phyloP scores from a whole-genome alignment of 2,797 vertebrate species.

The Brachymystax lenok region DNA sequence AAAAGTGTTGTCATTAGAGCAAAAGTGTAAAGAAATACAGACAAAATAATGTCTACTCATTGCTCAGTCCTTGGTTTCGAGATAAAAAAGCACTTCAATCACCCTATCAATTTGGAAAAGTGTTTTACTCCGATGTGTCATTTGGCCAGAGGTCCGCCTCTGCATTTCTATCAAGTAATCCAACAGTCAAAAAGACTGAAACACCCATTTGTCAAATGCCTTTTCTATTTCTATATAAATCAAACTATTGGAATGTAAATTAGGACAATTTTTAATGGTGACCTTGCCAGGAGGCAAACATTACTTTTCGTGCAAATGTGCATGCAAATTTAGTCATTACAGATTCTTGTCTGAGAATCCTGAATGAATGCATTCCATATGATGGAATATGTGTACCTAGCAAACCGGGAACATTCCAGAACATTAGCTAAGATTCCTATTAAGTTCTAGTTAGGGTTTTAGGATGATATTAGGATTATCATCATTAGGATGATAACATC shows the following conservation, averaged over 20 bases:
- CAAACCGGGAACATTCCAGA: not conserved
- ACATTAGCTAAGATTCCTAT: too few species aligned
- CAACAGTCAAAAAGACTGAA: constrained; percentile 28
- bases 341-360: not conserved
- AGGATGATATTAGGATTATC: too few species aligned
- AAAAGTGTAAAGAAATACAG: constrained; percentile 41
- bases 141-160: constrained; percentile 51
- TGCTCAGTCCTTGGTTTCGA: constrained; percentile 34
- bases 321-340: constrained; percentile 7
- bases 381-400: not conserved
- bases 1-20: constrained; percentile 47
- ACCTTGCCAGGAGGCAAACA: constrained; percentile 29
- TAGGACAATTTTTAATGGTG: constrained; percentile 31
- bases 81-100: constrained; percentile 44
- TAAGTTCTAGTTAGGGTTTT: too few species aligned
- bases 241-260: constrained; percentile 21
- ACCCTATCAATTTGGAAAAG: constrained; percentile 43
- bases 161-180: constrained; percentile 44
- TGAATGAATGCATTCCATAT: not conserved
- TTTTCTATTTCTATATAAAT: constrained; percentile 36
- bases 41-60: constrained; percentile 49
- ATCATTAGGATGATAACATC: too few species aligned
- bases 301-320: constrained; percentile 2
- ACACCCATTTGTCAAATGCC: constrained; percentile 14
- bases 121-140: constrained; percentile 43